Percentiles rank a stretch among this genome's conserved stretches.
These are phyloP conservation scores for Battus philenor DNA, from an alignment of 1,140 invertebrate genomes.

Conservation along the genomic window DNA sequence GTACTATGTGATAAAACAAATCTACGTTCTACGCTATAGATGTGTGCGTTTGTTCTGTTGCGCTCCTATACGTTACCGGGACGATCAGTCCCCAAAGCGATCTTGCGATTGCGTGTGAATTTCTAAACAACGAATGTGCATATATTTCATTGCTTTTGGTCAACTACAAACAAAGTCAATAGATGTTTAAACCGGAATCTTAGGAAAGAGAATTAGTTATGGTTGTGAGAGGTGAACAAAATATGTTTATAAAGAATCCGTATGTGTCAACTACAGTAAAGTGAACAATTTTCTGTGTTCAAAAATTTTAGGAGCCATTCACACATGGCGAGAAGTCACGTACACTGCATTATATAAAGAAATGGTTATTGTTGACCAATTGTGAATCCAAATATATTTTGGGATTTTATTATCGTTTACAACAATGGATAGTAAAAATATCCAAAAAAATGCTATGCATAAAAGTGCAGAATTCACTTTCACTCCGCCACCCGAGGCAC, in stretches of 20 bases:
- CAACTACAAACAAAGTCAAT: constrained; percentile 4
- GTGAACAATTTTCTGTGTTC: constrained; percentile 9
- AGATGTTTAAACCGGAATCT: not conserved
- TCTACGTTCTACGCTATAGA: not conserved
- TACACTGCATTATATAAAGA: constrained; percentile 41
- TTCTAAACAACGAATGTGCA: constrained; percentile 1
- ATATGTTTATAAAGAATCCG: constrained; percentile 11
- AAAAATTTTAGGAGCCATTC: constrained; percentile 63
- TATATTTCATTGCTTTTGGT: not conserved
- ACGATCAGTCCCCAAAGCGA: constrained; percentile 2
- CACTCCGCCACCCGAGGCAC: constrained; percentile 79
- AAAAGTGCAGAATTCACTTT: constrained; percentile 76
- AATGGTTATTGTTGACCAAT: constrained; percentile 23
- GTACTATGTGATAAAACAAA: not conserved
- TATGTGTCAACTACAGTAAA: constrained; percentile 14
- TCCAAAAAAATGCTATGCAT: constrained; percentile 71
- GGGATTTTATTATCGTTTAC: constrained; percentile 15
- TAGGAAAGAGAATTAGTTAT: not conserved
- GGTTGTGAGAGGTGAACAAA: constrained; percentile 1
- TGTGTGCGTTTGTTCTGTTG: not conserved
- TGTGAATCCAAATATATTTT: constrained; percentile 22
- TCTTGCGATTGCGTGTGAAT: constrained; percentile 10
- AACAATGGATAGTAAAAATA: constrained; percentile 68
- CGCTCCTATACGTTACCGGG: constrained; percentile 7
- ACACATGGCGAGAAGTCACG: constrained; percentile 71